Evolutionary conservation across 2,113 vertebrate species (phyloP), one percentile per base, ranked within the genome.

Genomic region (Dunckerocampus dactyliophorus): DNA sequence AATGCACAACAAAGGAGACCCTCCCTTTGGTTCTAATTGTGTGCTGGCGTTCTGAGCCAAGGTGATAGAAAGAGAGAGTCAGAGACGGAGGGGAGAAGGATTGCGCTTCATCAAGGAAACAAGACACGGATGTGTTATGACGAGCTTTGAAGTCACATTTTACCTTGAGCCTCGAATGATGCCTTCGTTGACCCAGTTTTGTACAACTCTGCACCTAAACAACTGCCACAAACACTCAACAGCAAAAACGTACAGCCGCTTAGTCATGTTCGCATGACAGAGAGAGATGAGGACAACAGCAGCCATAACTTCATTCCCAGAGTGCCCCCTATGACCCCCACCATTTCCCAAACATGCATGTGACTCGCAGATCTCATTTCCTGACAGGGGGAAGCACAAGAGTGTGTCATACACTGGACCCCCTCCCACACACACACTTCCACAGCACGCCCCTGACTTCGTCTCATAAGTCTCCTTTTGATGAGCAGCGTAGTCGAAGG

Each of bases 1-100:
- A 13, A 4, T 16, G 50, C 16, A 28, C 39, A 42, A 42, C 39
- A 42, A 42, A 3, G 39, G 39, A 51, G 21, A 12, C 12, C 7
- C 47, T 4, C 31, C 4, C 31, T 34, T 34, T 53, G 17, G 24
- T 53, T 17, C 51, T 9, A 16, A 16, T 31, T 5, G 7, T n/a
- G 51, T 55, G 59, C 49, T 63, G 65, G 67, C 75, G 72, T 73
- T 62, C 67, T 61, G 47, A 55, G 46, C 57, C 47, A 72, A 77
- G 74, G 73, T 71, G 79, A 77, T 68, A 69, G 81, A 66, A 69
- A 64, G 76, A 73, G 67, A 67, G 50, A 66, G 74, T 55, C 34
- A 56, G 17, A 71, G 75, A 37, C 50, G 59, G 64, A 50, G 31
- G 24, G 47, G 59, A 17, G 21, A 53, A 54, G 11, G 47, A 59